Evolutionary conservation across 2,113 vertebrate genomes (phyloP).

Genomic region (Athene noctua): DNA sequence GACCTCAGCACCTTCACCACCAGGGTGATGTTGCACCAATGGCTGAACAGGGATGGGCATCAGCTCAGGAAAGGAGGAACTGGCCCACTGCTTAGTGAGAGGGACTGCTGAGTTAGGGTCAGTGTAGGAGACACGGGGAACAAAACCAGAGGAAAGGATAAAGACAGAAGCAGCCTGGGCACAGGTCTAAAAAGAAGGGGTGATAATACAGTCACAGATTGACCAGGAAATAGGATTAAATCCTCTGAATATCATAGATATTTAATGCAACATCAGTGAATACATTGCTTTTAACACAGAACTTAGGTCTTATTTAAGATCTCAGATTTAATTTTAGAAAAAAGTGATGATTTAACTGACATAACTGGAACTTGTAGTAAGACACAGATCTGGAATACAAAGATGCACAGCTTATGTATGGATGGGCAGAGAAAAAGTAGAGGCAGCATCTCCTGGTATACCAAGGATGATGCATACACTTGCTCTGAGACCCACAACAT

Average conservation of each 20-base stretch:
- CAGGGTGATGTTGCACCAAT: not conserved
- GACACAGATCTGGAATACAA: not conserved
- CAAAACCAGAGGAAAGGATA: not conserved
- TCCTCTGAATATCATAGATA: not conserved
- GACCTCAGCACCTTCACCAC: not conserved
- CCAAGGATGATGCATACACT: not conserved
- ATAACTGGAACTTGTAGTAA: not conserved
- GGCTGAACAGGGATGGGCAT: fast-evolving
- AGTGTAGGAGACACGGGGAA: not conserved
- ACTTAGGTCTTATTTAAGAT: not conserved
- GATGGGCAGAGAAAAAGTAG: not conserved
- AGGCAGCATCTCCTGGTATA: not conserved
- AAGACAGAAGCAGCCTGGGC: not conserved
- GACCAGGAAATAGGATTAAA: not conserved
- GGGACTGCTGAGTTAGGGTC: not conserved
- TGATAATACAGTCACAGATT: not conserved
- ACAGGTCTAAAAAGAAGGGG: not conserved
- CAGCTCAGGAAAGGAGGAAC: not conserved
- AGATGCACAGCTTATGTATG: not conserved
- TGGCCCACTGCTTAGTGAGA: not conserved
- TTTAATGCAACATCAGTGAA: not conserved
- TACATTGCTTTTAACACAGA: not conserved
- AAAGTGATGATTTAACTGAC: not conserved
- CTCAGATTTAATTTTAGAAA: not conserved
- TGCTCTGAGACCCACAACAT: not conserved